phyloP scores from a whole-genome alignment of 1,140 invertebrate species.

The Sminthurides bifidus region DNA sequence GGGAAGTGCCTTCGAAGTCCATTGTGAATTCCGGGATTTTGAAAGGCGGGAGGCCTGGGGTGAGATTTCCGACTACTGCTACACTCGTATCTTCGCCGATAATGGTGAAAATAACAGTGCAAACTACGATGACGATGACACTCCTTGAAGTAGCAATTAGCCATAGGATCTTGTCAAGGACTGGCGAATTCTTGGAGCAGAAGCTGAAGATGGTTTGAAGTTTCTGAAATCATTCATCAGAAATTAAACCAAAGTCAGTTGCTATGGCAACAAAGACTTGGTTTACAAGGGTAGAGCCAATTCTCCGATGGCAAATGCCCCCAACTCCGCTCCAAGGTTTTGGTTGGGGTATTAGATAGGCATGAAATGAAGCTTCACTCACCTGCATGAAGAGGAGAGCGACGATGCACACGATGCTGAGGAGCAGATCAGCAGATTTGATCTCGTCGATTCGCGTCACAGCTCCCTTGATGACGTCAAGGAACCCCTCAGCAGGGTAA shows the following conservation, averaged over 20 bases:
- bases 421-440: slow-evolving; percentile 50
- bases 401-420: slow-evolving; percentile 54
- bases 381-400: slow-evolving; percentile 56
- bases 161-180: slow-evolving; percentile 26
- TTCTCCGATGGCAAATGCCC: not conserved
- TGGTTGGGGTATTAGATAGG: not conserved
- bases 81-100: slow-evolving; percentile 16
- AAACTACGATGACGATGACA: slow-evolving; percentile 30
- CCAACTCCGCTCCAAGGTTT: not conserved
- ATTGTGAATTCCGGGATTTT: slow-evolving; percentile 42
- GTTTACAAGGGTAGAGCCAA: too few relatives aligned
- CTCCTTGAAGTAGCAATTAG: slow-evolving; percentile 30
- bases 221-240: slow-evolving; percentile 11
- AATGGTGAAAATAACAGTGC: slow-evolving; percentile 24
- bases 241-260: not conserved
- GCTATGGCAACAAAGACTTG: not conserved
- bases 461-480: slow-evolving; percentile 48
- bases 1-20: slow-evolving; percentile 34
- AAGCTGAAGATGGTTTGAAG: slow-evolving; percentile 16
- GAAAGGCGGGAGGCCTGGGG: slow-evolving; percentile 53
- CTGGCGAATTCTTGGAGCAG: not conserved
- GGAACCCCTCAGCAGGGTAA: slow-evolving; percentile 51
- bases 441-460: slow-evolving; percentile 55
- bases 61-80: slow-evolving; percentile 43
- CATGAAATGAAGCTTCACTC: slow-evolving; percentile 30